Percentiles rank a stretch among this genome's conserved stretches.
phyloP scores from a whole-genome alignment of 1,140 invertebrate species.

The Watersipora subatra region DNA sequence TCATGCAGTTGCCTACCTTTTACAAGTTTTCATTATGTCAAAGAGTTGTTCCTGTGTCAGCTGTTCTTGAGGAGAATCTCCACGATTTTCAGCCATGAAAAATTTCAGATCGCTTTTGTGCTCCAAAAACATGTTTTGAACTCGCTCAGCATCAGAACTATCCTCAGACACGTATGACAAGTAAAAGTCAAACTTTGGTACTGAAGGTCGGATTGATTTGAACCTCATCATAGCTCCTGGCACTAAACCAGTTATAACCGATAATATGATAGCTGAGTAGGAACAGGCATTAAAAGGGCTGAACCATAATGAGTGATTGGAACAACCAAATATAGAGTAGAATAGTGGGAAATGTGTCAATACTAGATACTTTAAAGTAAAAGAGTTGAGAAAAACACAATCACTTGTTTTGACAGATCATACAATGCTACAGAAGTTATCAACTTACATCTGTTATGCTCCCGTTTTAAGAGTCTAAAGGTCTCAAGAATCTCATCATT shows the following conservation, averaged over 20 bases:
- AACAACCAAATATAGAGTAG: too few relatives aligned
- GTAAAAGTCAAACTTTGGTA: slow-evolving; percentile 16
- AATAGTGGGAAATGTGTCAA: too few relatives aligned
- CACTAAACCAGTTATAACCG: slow-evolving; percentile 1
- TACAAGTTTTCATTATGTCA: slow-evolving; percentile 18
- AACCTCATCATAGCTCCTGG: not conserved
- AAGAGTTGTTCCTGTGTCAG: slow-evolving; percentile 26
- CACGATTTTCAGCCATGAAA: slow-evolving; percentile 9
- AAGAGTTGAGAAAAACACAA: too few relatives aligned
- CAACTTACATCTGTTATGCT: slow-evolving; percentile 10
- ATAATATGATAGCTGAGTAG: too few relatives aligned
- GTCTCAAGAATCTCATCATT: slow-evolving; percentile 8
- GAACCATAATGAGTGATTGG: too few relatives aligned
- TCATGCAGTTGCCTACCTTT: too few relatives aligned
- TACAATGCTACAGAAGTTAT: too few relatives aligned
- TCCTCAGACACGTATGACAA: slow-evolving; percentile 15
- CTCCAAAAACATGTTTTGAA: slow-evolving; percentile 12
- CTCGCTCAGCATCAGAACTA: slow-evolving; percentile 8
- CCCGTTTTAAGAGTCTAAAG: slow-evolving; percentile 17
- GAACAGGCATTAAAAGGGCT: too few relatives aligned
- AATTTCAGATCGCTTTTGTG: slow-evolving; percentile 16
- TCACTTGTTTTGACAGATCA: too few relatives aligned
- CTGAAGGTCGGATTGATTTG: not conserved
- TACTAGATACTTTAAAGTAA: too few relatives aligned
- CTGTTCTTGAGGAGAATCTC: slow-evolving; percentile 13